These are phyloP conservation scores for Apotomis capreana DNA, from an alignment of 2,888 invertebrate genomes.

Conservation along the genomic window DNA sequence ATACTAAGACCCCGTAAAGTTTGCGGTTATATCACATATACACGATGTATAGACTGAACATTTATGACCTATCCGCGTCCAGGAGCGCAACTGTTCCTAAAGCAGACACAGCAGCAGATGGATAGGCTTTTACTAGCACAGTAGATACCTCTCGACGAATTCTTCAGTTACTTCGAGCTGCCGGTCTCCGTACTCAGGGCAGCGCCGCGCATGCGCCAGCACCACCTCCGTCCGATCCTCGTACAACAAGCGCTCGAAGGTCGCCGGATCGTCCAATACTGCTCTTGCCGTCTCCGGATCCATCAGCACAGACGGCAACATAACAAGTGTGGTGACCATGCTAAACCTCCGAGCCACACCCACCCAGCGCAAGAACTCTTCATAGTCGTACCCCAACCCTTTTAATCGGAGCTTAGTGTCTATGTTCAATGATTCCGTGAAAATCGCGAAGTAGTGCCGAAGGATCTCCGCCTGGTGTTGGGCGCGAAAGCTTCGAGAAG, in stretches of 20 bases:
- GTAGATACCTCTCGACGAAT: conserved; percentile 59
- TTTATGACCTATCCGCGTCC: too few relatives aligned
- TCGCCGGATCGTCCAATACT: conserved; percentile 56
- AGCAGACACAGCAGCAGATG: too few relatives aligned
- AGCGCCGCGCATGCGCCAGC: conserved; percentile 48
- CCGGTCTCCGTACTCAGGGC: conserved; percentile 51
- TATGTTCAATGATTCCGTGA: conserved; percentile 53
- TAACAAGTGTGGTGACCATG: conserved; percentile 47
- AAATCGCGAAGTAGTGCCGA: conserved; percentile 59
- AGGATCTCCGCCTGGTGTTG: conserved; percentile 56
- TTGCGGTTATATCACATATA: too few relatives aligned
- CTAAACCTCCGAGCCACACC: conserved; percentile 57
- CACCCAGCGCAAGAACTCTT: conserved; percentile 53
- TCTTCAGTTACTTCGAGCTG: conserved; percentile 62
- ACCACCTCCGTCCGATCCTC: conserved; percentile 56
- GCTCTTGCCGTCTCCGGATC: conserved; percentile 51
- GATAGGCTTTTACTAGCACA: not conserved
- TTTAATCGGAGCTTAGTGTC: conserved; percentile 53
- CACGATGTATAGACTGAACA: too few relatives aligned
- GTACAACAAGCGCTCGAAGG: conserved; percentile 49
- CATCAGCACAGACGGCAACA: conserved; percentile 56
- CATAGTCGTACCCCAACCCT: conserved; percentile 53
- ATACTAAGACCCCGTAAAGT: too few relatives aligned
- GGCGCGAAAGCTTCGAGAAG: conserved; percentile 59
- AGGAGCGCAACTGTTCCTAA: too few relatives aligned